phyloP scores from a whole-genome alignment of 2,888 invertebrate genomes.

The Electrophaes corylata region DNA sequence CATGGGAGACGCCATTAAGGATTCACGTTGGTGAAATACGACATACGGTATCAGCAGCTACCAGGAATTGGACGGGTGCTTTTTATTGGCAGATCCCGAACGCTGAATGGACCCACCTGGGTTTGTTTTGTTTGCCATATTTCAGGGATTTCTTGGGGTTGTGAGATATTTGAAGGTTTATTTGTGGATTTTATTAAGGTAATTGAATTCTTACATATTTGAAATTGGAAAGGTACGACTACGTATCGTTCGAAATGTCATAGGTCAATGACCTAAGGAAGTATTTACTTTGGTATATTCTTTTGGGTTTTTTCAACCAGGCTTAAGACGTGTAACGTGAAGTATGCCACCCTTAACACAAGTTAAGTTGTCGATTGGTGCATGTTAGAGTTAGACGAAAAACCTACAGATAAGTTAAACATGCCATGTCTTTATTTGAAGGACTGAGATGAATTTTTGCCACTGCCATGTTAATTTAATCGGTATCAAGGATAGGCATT shows the following conservation, averaged over 20 bases:
- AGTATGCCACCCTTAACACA: too few relatives aligned
- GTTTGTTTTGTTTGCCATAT: slow-evolving; percentile 44
- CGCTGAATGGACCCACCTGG: slow-evolving; percentile 52
- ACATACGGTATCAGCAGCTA: slow-evolving; percentile 63
- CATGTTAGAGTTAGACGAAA: too few relatives aligned
- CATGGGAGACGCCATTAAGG: slow-evolving; percentile 65
- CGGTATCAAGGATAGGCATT: too few relatives aligned
- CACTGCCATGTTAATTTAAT: too few relatives aligned
- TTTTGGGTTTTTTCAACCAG: too few relatives aligned
- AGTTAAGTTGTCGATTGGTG: too few relatives aligned
- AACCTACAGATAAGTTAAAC: too few relatives aligned
- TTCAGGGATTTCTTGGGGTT: slow-evolving; percentile 26
- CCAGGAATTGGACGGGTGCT: slow-evolving; percentile 68
- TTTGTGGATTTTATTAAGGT: slow-evolving; percentile 24
- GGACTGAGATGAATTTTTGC: too few relatives aligned
- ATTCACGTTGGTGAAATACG: slow-evolving; percentile 65
- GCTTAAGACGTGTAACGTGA: too few relatives aligned
- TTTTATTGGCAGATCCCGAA: slow-evolving; percentile 57
- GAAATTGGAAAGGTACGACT: background rate
- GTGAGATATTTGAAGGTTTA: slow-evolving; percentile 20
- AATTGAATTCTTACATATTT: slow-evolving; percentile 15
- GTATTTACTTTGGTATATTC: too few relatives aligned
- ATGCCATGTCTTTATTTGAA: too few relatives aligned
- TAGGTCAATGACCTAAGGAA: background rate
- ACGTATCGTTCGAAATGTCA: background rate